A percentile compares a stretch with the other conserved stretches of the same genome.
phyloP scores from a whole-genome alignment of 2,888 invertebrate genomes.

The Eupithecia centaureata region DNA sequence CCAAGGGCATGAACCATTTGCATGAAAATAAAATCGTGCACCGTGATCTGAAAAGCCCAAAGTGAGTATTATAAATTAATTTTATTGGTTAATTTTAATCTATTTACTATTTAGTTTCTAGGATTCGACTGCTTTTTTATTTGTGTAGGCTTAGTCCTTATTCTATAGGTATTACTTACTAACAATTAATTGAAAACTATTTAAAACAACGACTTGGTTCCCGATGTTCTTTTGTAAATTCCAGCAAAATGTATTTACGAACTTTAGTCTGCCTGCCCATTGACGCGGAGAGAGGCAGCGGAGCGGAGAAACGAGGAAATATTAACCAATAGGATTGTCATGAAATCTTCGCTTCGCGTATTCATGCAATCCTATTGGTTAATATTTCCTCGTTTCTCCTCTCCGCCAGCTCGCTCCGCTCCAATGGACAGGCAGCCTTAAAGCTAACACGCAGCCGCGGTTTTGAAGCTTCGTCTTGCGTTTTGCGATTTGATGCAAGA shows the following conservation, averaged over 20 bases:
- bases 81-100: not conserved
- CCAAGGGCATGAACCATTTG: constrained; percentile 97
- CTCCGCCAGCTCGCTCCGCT: too few relatives aligned
- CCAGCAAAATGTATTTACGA: not conserved
- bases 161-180: not conserved
- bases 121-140: not conserved
- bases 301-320: too few relatives aligned
- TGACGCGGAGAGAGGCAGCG: too few relatives aligned
- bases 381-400: too few relatives aligned
- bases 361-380: too few relatives aligned
- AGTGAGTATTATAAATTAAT: constrained; percentile 86
- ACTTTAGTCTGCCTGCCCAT: too few relatives aligned
- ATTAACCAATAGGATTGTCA: too few relatives aligned
- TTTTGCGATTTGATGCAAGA: too few relatives aligned
- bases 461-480: too few relatives aligned
- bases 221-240: not conserved
- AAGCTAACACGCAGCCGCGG: too few relatives aligned
- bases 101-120: not conserved
- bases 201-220: not conserved
- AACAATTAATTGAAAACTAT: not conserved
- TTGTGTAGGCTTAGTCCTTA: not conserved
- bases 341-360: too few relatives aligned
- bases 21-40: constrained; percentile 99
- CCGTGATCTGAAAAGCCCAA: constrained; percentile 99
- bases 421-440: too few relatives aligned